Evolutionary conservation across 2,113 vertebrate species (phyloP).

Genomic region (Gnathonemus longibarbis): DNA sequence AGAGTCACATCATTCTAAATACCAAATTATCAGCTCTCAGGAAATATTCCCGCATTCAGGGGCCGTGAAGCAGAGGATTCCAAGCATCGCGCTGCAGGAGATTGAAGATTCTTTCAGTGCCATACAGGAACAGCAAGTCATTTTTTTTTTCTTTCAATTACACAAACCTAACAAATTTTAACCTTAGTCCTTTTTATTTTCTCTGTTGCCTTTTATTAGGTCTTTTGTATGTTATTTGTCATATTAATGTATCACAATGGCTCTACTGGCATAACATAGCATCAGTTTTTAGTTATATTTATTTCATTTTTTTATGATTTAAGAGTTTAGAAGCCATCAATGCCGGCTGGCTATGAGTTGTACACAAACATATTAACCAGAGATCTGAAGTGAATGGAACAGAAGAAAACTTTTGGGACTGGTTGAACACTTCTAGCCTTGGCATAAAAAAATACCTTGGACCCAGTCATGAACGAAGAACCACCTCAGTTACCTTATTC

Average conservation of each 20-base stretch:
- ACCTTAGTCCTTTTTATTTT: background rate
- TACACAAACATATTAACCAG: background rate
- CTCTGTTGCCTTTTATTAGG: background rate
- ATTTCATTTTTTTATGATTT: background rate
- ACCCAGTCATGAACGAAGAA: background rate
- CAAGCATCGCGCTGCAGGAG: background rate
- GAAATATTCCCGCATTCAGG: background rate
- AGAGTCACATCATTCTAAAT: background rate
- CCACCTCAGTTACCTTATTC: background rate
- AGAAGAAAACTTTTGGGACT: background rate
- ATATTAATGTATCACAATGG: background rate
- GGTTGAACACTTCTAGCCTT: background rate
- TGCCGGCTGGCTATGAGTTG: background rate
- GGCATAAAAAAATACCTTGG: background rate
- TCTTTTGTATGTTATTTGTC: background rate
- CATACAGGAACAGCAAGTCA: background rate
- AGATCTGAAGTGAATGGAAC: background rate
- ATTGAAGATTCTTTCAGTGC: background rate
- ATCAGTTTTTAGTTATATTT: background rate
- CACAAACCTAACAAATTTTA: background rate
- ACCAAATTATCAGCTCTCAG: background rate
- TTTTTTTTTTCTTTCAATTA: background rate
- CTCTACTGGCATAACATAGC: background rate
- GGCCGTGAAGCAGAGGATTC: background rate
- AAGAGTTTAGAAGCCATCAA: background rate